These are phyloP conservation scores for Bombus consobrinus DNA, from an alignment of 1,140 invertebrate species.

Conservation along the genomic window DNA sequence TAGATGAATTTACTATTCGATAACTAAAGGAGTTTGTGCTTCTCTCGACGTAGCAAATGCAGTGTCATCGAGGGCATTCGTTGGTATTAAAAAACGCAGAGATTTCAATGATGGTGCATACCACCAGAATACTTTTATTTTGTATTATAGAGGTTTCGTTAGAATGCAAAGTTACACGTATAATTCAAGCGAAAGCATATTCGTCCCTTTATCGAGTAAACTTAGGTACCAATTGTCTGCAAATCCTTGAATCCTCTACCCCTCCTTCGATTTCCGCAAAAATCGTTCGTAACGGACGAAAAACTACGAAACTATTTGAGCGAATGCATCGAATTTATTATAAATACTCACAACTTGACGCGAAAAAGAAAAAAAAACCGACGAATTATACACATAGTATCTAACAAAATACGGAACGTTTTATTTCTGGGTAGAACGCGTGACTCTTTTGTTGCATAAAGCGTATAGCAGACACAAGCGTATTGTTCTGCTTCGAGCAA, in stretches of 20 bases:
- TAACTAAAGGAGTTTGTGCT: not conserved
- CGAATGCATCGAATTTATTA: not conserved
- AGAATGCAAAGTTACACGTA: not conserved
- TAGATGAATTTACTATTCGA: not conserved
- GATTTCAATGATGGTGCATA: not conserved
- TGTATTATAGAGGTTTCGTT: conserved; percentile 3
- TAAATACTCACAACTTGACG: not conserved
- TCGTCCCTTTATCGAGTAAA: not conserved
- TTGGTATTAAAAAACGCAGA: not conserved
- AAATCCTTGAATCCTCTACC: not conserved
- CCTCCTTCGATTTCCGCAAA: no score
- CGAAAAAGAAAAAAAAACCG: not conserved
- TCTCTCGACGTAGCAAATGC: conserved; percentile 38
- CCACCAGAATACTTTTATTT: not conserved
- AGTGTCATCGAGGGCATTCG: conserved; percentile 18
- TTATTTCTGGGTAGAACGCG: conserved; percentile 8
- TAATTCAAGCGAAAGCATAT: not conserved
- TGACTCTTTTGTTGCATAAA: not conserved
- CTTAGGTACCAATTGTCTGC: not conserved
- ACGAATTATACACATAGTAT: conserved; percentile 12
- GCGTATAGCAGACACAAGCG: not conserved
- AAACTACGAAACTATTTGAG: not conserved
- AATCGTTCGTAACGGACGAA: not conserved
- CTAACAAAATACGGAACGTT: not conserved
- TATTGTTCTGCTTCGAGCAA: not conserved